Conservation (phyloP, 2,113 vertebrate species). For the Ceyx cyanopectus region DNA sequence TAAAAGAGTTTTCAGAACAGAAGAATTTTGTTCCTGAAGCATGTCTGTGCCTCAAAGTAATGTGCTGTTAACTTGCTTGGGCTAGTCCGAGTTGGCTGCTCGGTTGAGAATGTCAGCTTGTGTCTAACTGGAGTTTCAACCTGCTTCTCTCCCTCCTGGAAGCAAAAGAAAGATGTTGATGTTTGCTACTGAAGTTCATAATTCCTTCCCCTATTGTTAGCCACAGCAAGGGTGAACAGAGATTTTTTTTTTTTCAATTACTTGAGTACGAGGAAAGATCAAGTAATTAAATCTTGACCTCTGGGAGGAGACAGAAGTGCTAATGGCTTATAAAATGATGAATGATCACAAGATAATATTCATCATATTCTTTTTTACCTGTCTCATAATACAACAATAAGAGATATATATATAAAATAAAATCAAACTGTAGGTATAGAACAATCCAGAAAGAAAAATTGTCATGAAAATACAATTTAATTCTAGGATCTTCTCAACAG, state of each 20-base stretch:
- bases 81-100: background rate
- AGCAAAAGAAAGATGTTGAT: background rate
- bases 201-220: background rate
- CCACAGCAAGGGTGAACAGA: background rate
- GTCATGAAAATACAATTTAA: background rate
- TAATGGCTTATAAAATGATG: background rate
- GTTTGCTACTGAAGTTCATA: background rate
- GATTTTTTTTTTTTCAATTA: background rate
- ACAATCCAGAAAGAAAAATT: background rate
- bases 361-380: background rate
- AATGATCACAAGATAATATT: background rate
- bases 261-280: background rate
- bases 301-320: background rate
- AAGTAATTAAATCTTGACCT: background rate
- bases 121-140: background rate
- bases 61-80: accelerated
- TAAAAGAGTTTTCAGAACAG: background rate
- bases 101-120: background rate
- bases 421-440: background rate
- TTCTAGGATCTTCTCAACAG: background rate
- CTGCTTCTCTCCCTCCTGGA: background rate
- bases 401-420: background rate
- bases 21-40: background rate
- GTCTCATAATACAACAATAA: background rate
- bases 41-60: background rate